These are phyloP conservation scores for Myotis brandtii DNA, from an alignment of 2,113 vertebrate genomes.

Conservation along the genomic window DNA sequence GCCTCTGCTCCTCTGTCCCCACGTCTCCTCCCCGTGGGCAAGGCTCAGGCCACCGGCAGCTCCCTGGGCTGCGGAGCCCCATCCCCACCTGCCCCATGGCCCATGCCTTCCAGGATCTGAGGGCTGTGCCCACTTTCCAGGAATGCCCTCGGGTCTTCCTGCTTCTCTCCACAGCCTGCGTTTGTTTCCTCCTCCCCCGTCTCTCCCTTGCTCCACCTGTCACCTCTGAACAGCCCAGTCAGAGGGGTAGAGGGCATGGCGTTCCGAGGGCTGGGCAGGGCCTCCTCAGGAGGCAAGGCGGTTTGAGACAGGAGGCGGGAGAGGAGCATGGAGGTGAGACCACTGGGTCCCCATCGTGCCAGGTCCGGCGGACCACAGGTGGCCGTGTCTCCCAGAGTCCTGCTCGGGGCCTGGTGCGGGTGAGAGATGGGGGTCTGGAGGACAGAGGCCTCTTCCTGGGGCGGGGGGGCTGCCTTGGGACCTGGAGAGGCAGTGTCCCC, in stretches of 20 bases:
- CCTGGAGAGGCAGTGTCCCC: not conserved
- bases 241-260: accelerated
- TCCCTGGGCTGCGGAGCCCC: not conserved
- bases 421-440: not conserved
- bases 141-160: accelerated
- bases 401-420: not conserved
- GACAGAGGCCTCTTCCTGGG: not conserved
- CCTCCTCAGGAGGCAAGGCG: not conserved
- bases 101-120: not conserved
- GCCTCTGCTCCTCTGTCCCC: not conserved
- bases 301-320: not conserved
- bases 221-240: not conserved
- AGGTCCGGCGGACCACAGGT: accelerated
- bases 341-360: no score
- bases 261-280: no score
- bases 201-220: not conserved
- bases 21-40: not conserved
- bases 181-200: not conserved
- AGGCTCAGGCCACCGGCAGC: not conserved
- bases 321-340: not conserved
- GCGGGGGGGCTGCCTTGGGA: not conserved
- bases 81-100: accelerated
- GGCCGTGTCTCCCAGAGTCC: not conserved
- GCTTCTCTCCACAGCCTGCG: not conserved
- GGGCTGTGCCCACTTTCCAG: not conserved